Percentiles rank a stretch among this genome's conserved stretches.
phyloP scores from a whole-genome alignment of 1,140 invertebrate species.

The Drosophila tani region DNA sequence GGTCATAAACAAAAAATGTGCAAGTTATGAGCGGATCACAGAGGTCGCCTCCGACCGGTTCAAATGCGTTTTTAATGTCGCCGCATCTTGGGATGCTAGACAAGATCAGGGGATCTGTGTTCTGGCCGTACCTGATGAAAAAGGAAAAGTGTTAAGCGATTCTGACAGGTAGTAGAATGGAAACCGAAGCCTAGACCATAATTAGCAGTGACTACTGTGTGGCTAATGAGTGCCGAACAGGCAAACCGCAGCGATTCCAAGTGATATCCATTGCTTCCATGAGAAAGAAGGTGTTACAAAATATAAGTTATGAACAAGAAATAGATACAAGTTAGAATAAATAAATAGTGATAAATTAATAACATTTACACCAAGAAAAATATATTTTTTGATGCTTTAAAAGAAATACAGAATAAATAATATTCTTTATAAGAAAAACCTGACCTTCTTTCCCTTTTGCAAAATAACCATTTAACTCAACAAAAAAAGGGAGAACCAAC shows the following conservation, averaged over 20 bases:
- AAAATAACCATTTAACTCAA: neutral
- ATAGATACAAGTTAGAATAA: neutral
- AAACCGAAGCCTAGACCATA: constrained; percentile 40
- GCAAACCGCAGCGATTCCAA: constrained; percentile 26
- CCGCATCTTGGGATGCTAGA: constrained; percentile 7
- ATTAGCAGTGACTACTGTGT: constrained; percentile 60
- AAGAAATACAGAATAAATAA: neutral
- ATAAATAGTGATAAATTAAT: neutral
- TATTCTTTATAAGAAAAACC: neutral
- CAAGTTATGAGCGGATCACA: constrained; percentile 34
- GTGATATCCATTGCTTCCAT: constrained; percentile 19
- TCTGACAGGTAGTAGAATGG: constrained; percentile 35
- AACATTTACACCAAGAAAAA: neutral
- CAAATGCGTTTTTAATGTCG: constrained; percentile 57
- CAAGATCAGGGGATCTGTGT: neutral
- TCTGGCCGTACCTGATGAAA: constrained; percentile 26
- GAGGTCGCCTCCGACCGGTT: constrained; percentile 15
- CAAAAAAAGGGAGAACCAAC: neutral
- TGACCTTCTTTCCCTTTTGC: neutral
- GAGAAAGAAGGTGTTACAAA: neutral
- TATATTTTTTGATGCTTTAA: neutral
- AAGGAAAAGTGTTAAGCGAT: constrained; percentile 45
- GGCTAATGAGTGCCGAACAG: constrained; percentile 52
- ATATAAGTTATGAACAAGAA: neutral
- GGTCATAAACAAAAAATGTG: constrained; percentile 41